phyloP scores from a whole-genome alignment of 30 jellyfish, hydroid and myxozoan genomes.

The Morbakka virulenta region DNA sequence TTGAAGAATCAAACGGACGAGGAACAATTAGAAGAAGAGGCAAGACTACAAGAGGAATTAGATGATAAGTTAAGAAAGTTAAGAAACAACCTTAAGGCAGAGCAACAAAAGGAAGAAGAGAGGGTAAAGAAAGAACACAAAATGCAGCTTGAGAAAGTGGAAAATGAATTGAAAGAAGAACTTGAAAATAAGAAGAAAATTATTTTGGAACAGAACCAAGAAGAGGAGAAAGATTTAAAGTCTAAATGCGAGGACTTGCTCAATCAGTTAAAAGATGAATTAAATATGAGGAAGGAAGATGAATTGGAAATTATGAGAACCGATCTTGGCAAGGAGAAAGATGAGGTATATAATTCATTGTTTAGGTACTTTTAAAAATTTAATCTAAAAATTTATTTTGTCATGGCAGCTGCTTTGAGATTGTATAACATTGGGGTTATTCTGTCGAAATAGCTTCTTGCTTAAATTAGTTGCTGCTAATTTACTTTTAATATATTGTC shows the following conservation, averaged over 20 bases:
- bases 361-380: no score
- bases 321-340: constrained; percentile 49
- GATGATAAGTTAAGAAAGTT: constrained; percentile 44
- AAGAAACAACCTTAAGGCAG: constrained; percentile 31
- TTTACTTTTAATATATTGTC: no score
- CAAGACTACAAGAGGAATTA: constrained; percentile 60
- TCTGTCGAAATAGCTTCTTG: no score
- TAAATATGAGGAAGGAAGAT: not conserved
- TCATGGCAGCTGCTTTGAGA: no score
- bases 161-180: constrained; percentile 15
- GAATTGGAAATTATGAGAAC: constrained; percentile 33
- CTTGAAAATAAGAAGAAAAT: constrained; percentile 6
- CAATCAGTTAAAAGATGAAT: not conserved
- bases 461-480: no score
- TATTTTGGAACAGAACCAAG: constrained; percentile 17
- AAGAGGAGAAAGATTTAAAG: constrained; percentile 25
- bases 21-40: constrained; percentile 61
- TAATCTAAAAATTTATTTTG: not conserved
- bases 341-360: constrained; percentile 11
- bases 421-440: no score
- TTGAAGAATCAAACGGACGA: constrained; percentile 55
- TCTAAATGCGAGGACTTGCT: no score
- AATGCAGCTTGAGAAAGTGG: constrained; percentile 4
- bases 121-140: constrained; percentile 26
- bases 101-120: constrained; percentile 28